Evolutionary conservation across 2,888 invertebrate genomes (phyloP).

Genomic region (Lamproptera curius): DNA sequence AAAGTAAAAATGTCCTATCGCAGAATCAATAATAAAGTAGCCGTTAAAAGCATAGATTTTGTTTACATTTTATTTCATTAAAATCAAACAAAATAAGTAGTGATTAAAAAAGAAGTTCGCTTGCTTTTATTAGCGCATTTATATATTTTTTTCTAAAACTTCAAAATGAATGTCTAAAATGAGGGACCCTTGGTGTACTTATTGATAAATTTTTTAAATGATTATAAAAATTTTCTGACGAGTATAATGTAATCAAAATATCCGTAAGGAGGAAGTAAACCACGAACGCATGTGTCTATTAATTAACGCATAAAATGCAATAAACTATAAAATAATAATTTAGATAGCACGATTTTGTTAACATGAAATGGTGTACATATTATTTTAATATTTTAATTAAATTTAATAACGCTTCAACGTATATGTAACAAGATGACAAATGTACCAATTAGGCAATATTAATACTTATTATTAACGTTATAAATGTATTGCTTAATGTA

Average conservation of each 20-base stretch:
- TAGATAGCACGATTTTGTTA: constrained; percentile 49
- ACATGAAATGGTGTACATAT: constrained; percentile 8
- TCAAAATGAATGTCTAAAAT: constrained; percentile 22
- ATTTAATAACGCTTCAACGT: constrained; percentile 3
- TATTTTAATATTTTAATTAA: constrained; percentile 14
- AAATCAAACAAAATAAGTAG: background rate
- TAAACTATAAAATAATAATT: constrained; percentile 38
- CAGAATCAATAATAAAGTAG: no score
- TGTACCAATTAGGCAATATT: constrained; percentile 16
- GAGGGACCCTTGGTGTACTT: constrained; percentile 26
- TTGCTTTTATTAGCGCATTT: background rate
- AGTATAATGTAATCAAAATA: background rate
- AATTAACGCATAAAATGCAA: constrained; percentile 61
- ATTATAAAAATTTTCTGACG: constrained; percentile 4
- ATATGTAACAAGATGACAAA: constrained; percentile 16
- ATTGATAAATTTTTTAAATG: constrained; percentile 15
- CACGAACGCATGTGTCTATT: constrained; percentile 1
- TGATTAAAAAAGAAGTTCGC: background rate
- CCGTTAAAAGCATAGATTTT: background rate
- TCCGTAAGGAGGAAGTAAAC: background rate
- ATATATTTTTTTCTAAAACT: constrained; percentile 7
- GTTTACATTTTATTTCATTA: background rate
- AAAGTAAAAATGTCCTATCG: no score
- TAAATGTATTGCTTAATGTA: constrained; percentile 4
- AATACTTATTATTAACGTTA: background rate